Base-by-base conservation (phyloP, 2,113 vertebrate species). In the human (Homo sapiens) region DNA sequence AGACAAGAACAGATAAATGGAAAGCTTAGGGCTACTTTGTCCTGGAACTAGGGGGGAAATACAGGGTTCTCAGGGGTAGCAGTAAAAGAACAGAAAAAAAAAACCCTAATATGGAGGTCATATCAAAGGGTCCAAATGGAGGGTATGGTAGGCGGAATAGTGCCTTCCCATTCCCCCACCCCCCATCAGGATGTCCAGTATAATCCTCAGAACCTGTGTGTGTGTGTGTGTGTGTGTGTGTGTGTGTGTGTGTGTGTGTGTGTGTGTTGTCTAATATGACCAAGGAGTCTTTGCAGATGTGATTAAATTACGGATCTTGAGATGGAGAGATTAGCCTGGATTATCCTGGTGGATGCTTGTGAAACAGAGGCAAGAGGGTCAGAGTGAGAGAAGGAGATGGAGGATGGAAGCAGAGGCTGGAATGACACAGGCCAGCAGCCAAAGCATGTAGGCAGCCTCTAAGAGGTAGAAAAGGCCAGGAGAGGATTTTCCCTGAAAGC, bases 401-500 rank as follows among this genome's bases (percentile, higher is more conserved):
- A 84, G 11, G 17, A 7, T 6, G 25, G 61, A 32, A 27, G 9
- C 30, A 8, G 32, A 7, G 30, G 45, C 5, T 16, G 10, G 30
- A 22, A 70, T 18, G 57, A 8, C 1, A 23, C 10, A 3, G 27
- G 43, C 40, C 50, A 6, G 27, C 1, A 43, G 85, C 80, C 55
- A 12, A 30, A 30, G 81, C 14, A 35, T 0, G 2, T 13, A 2
- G 30, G 20, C 32, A 50, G 61, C 40, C 52, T 52, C 27, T 43
- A 3, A 45, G 3, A 32, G 43, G 12, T 14, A 20, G n/a, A 70
- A 64, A 18, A 40, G 13, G 40, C 5, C 4, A 45, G 23, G 22
- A 32, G n/a, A 22, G 4, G 22, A 0, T 32, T 14, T 30, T 3
- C 38, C 68, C 10, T 3, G 18, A 7, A 0, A 11, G 7, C n/a